phyloP scores from a whole-genome alignment of 2,113 vertebrate genomes.

The Actinemys pallida region DNA sequence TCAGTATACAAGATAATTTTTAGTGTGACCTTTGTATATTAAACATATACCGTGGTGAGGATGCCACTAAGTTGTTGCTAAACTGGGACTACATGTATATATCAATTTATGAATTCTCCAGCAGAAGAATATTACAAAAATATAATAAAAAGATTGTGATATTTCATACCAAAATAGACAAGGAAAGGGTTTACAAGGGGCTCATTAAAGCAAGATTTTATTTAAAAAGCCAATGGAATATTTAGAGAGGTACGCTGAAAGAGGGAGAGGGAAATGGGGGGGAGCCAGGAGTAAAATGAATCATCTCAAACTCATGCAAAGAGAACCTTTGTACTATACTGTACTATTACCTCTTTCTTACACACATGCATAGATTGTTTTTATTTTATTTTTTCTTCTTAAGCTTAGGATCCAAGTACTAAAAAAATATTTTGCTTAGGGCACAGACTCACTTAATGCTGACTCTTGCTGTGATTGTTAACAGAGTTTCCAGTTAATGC shows the following conservation, averaged over 20 bases:
- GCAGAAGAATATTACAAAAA: not conserved
- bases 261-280: not conserved
- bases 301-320: not conserved
- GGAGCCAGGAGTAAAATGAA: not conserved
- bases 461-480: rapidly evolving
- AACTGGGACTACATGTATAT: not conserved
- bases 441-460: not conserved
- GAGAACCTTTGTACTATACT: not conserved
- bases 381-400: not conserved
- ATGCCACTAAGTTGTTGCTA: not conserved
- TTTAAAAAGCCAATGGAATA: not conserved
- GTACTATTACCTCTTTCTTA: rapidly evolving
- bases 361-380: not conserved
- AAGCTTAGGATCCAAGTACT: not conserved
- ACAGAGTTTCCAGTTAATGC: rapidly evolving
- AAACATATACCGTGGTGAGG: not conserved
- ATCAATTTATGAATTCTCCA: rapidly evolving
- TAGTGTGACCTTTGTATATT: not conserved
- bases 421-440: not conserved
- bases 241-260: not conserved
- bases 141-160: not conserved
- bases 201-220: not conserved
- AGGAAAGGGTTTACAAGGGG: not conserved
- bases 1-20: not conserved
- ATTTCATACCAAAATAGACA: not conserved